phyloP scores from a whole-genome alignment of 2,113 vertebrate genomes.

The Brienomyrus longianalis region DNA sequence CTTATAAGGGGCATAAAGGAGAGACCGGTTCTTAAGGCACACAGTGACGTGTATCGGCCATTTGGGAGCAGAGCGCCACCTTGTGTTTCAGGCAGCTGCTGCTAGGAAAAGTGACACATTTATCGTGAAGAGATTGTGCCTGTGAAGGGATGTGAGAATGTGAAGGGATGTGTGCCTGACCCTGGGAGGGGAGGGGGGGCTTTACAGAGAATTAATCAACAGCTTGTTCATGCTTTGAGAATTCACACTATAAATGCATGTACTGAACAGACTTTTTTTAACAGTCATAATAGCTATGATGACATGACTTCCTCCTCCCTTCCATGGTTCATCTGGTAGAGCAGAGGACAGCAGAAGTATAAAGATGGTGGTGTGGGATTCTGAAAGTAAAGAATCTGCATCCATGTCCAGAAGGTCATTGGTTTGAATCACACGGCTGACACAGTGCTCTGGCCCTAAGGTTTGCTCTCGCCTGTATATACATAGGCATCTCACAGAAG shows the following conservation, averaged over 20 bases:
- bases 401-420: not conserved
- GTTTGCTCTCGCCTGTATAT: not conserved
- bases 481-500: not conserved
- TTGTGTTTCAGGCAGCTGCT: not conserved
- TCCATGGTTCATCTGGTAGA: not conserved
- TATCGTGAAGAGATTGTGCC: not conserved
- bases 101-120: not conserved
- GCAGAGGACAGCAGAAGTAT: not conserved
- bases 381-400: not conserved
- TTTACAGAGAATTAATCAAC: constrained; percentile 15
- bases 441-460: not conserved
- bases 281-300: constrained; percentile 20
- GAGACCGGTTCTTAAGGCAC: not conserved
- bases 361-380: not conserved
- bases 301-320: not conserved
- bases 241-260: constrained; percentile 21
- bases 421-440: not conserved
- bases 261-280: constrained; percentile 18
- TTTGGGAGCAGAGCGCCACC: not conserved
- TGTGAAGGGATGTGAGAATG: not conserved
- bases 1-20: not conserved
- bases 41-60: not conserved
- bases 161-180: constrained; percentile 6
- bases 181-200: not conserved
- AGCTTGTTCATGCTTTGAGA: constrained; percentile 18